phyloP scores from a whole-genome alignment of 2,888 invertebrate genomes.

The Acronicta aceris region DNA sequence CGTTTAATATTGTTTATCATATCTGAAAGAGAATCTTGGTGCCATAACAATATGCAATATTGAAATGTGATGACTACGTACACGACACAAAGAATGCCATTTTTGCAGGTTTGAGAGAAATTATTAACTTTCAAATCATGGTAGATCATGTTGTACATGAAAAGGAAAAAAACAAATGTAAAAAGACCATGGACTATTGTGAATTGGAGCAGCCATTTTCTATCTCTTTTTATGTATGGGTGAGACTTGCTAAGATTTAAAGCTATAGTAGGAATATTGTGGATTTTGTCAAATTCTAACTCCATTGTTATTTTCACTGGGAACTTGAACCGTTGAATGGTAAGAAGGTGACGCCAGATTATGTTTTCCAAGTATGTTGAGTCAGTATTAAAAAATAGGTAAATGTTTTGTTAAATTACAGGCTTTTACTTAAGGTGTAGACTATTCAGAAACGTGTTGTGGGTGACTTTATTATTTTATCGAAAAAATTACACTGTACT shows the following conservation, averaged over 20 bases:
- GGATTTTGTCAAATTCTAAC: slow-evolving; percentile 53
- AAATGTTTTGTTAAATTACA: slow-evolving; percentile 17
- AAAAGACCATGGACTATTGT: slow-evolving; percentile 20
- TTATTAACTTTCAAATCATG: slow-evolving; percentile 41
- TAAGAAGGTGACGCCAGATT: neutral
- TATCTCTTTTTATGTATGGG: slow-evolving; percentile 43
- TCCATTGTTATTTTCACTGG: slow-evolving; percentile 41
- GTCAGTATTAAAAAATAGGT: neutral
- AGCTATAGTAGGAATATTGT: slow-evolving; percentile 29
- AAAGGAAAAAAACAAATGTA: slow-evolving; percentile 4
- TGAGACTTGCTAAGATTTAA: slow-evolving; percentile 42
- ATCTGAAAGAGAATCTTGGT: slow-evolving; percentile 48
- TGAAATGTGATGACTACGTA: slow-evolving; percentile 31
- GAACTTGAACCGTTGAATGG: neutral
- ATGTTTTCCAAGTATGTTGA: neutral
- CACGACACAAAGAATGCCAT: slow-evolving; percentile 35
- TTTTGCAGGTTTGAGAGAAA: slow-evolving; percentile 51
- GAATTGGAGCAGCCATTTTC: slow-evolving; percentile 49
- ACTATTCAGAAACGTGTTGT: no score
- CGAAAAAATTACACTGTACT: no score
- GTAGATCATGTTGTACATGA: slow-evolving; percentile 47
- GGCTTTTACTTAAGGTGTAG: no score
- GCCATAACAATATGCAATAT: slow-evolving; percentile 49
- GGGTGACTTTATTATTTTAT: no score
- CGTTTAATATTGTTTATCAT: slow-evolving; percentile 61